Percentiles rank a stretch among this genome's conserved stretches.
Evolutionary conservation across 2,888 invertebrate genomes (phyloP).

Genomic region (Sphecodes monilicornis): DNA sequence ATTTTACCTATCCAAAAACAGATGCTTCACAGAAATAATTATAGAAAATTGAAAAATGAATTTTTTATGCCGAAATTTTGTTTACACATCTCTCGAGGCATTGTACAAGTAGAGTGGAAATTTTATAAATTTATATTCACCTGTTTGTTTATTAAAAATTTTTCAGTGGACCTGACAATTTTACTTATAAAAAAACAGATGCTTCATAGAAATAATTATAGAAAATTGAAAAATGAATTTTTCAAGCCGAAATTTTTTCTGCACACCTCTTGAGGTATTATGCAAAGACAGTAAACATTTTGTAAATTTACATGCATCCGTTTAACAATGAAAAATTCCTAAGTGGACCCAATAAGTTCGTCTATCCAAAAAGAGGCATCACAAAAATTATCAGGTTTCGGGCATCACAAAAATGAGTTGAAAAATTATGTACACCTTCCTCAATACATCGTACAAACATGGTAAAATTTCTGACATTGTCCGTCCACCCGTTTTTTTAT

Average conservation of each 20-base stretch:
- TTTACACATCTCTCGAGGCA: too few relatives aligned
- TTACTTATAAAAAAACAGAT: too few relatives aligned
- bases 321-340: neutral
- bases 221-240: neutral
- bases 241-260: neutral
- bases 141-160: too few relatives aligned
- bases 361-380: neutral
- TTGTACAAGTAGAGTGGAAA: too few relatives aligned
- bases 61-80: too few relatives aligned
- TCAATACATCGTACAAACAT: neutral
- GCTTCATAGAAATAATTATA: neutral
- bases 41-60: too few relatives aligned
- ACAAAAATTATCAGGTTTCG: too few relatives aligned
- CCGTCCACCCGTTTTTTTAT: neutral
- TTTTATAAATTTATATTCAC: too few relatives aligned
- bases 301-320: neutral
- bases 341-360: neutral
- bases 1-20: too few relatives aligned
- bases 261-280: neutral
- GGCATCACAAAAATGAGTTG: neutral
- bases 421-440: neutral
- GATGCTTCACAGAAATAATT: too few relatives aligned
- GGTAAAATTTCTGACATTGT: neutral
- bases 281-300: neutral
- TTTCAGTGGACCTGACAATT: too few relatives aligned